Conservation (phyloP, 1,140 invertebrate species). For the Luehdorfia chinensis region DNA sequence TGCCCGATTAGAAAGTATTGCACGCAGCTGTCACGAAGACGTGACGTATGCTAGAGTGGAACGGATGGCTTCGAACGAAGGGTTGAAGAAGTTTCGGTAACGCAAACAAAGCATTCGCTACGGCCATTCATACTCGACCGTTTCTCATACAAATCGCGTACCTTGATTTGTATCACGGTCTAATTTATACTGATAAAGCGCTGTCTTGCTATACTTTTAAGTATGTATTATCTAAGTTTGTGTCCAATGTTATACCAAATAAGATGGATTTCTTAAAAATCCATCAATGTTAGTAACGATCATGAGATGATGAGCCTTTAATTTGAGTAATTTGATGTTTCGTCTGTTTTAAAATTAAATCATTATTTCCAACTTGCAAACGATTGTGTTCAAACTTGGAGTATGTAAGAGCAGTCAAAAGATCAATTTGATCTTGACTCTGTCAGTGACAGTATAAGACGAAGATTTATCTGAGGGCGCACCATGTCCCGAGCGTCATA, state of each 20-base stretch:
- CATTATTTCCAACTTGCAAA: neutral
- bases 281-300: conserved; percentile 23
- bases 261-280: conserved; percentile 17
- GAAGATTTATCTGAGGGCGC: conserved; percentile 49
- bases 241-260: neutral
- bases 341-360: conserved; percentile 15
- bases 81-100: conserved; percentile 58
- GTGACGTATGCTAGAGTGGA: conserved; percentile 69
- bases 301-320: conserved; percentile 20
- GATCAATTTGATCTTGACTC: conserved; percentile 39
- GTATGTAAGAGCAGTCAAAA: conserved; percentile 5
- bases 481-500: conserved; percentile 35
- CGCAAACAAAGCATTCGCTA: conserved; percentile 68
- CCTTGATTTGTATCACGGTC: conserved; percentile 19
- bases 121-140: conserved; percentile 48
- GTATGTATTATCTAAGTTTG: too few species aligned
- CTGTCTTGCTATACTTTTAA: neutral
- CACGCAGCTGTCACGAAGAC: conserved; percentile 69
- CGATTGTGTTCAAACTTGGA: neutral
- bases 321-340: conserved; percentile 15
- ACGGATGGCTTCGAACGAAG: conserved; percentile 59
- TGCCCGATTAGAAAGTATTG: conserved; percentile 67
- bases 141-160: conserved; percentile 40
- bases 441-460: conserved; percentile 32
- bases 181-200: conserved; percentile 5